Evolutionary conservation across 2,113 vertebrate genomes (phyloP), one percentile per base, ranked within the genome.

Genomic region (Zingel zingel): DNA sequence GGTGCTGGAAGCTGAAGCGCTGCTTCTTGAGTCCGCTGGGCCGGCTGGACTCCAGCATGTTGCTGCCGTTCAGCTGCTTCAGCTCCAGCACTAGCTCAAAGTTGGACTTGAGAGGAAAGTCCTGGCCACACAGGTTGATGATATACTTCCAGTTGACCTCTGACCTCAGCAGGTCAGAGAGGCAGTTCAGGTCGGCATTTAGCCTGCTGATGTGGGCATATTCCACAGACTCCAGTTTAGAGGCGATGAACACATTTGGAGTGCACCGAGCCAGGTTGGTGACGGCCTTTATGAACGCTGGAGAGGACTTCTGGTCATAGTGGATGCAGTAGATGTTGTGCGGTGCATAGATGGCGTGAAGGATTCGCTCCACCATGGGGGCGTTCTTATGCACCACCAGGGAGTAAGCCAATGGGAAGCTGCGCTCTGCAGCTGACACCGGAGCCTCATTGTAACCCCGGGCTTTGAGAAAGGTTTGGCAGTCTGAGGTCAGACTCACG

Each of bases 71-170:
- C 0, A 98, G 96, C 65, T 92, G 96, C 89, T 93, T 97, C 79
- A 99, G 87, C 86, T 98, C 97, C 33, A 83, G 14, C 0, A 98
- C 96, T 73, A 99, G 89, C 77, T 98, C 96, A 0, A 95, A 95
- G 92, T 97, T 99, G 33, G 97, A 96, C 81, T 88, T 97, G 68
- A 99, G 94, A 54, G 98, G 98, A 67, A 99, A 98, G 90, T 98
- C 98, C 90, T 99, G 97, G 54, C 98, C 98, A 77, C 98, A 99
- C 68, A 99, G 87, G 87, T 99, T 99, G 81, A 99, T 97, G 69
- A 93, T 96, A 1, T 98, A 99, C 69, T 94, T 97, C 98, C 98
- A 99, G 12, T 90, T 93, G 79, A 97, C 91, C 2, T 92, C 85
- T 63, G 96, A 97, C 13, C 51, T 91, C 25, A 97, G 91, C 86